phyloP scores from a whole-genome alignment of 2,113 vertebrate genomes.

The Desmodus rotundus region DNA sequence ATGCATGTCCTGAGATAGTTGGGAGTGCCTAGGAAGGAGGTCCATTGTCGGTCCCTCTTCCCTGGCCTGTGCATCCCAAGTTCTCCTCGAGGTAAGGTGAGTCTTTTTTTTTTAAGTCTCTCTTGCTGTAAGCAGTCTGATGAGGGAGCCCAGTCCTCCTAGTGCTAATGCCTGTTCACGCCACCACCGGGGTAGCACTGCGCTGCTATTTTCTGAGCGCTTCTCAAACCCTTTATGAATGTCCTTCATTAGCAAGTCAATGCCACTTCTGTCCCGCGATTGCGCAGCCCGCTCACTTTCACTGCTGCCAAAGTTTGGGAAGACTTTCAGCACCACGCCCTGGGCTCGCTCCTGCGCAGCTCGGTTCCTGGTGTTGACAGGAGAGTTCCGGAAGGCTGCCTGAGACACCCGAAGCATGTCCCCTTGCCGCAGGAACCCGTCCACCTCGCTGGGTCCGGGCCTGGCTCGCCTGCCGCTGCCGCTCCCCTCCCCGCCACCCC shows the following conservation, averaged over 20 bases:
- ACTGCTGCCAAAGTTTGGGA: conserved; percentile 88
- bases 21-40: conserved; percentile 74
- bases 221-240: conserved; percentile 93
- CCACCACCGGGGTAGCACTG: conserved; percentile 91
- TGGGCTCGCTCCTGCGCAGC: conserved; percentile 87
- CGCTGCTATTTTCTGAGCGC: conserved; percentile 91
- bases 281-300: conserved; percentile 90
- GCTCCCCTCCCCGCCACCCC: conserved; percentile 85
- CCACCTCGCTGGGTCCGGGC: conserved; percentile 88
- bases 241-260: conserved; percentile 93
- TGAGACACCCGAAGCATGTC: conserved; percentile 88
- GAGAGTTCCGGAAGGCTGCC: conserved; percentile 83
- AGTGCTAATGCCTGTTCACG: conserved; percentile 91
- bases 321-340: conserved; percentile 86
- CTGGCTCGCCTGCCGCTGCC: conserved; percentile 81
- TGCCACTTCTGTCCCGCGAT: conserved; percentile 86
- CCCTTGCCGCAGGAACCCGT: conserved; percentile 88
- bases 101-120: conserved; percentile 87
- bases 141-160: conserved; percentile 89
- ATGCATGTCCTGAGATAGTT: conserved; percentile 74
- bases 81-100: conserved; percentile 71
- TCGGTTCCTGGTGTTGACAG: conserved; percentile 81
- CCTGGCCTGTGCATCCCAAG: conserved; percentile 74
- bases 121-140: conserved; percentile 90
- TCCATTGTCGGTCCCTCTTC: conserved; percentile 75